Conservation (phyloP, 1,140 invertebrate genomes). For the Dolichoris vasculosae region DNA sequence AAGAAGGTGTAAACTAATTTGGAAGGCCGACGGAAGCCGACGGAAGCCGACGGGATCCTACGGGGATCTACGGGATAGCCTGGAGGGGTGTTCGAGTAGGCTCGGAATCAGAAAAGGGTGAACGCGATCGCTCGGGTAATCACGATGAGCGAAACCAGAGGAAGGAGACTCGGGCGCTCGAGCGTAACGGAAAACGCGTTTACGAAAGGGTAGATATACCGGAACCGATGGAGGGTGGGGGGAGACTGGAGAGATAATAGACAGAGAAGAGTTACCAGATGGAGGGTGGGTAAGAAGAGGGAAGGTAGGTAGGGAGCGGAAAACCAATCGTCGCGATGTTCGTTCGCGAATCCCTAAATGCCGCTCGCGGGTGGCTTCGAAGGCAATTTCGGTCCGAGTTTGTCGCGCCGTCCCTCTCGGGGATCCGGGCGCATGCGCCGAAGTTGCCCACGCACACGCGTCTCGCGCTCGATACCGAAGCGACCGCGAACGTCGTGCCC, state of each 20-base stretch:
- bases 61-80: too few species aligned
- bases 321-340: constrained; percentile 53
- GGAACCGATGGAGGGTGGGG: background rate
- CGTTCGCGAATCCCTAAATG: constrained; percentile 51
- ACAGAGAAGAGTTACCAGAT: background rate
- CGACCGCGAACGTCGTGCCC: background rate
- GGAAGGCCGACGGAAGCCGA: too few species aligned
- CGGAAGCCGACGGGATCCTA: too few species aligned
- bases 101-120: too few species aligned
- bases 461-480: background rate
- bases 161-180: background rate
- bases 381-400: constrained; percentile 16
- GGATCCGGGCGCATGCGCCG: background rate
- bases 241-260: too few species aligned
- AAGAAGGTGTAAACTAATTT: too few species aligned
- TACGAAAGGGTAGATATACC: background rate
- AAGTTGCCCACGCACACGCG: background rate
- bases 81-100: too few species aligned
- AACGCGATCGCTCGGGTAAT: background rate
- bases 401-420: background rate
- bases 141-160: background rate
- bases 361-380: constrained; percentile 41
- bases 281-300: constrained; percentile 22
- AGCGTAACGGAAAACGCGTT: background rate
- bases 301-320: constrained; percentile 40